Evolutionary conservation across 1,140 invertebrate genomes (phyloP), one percentile per base, ranked within the genome.

Genomic region (Trigoniulus corallinus): DNA sequence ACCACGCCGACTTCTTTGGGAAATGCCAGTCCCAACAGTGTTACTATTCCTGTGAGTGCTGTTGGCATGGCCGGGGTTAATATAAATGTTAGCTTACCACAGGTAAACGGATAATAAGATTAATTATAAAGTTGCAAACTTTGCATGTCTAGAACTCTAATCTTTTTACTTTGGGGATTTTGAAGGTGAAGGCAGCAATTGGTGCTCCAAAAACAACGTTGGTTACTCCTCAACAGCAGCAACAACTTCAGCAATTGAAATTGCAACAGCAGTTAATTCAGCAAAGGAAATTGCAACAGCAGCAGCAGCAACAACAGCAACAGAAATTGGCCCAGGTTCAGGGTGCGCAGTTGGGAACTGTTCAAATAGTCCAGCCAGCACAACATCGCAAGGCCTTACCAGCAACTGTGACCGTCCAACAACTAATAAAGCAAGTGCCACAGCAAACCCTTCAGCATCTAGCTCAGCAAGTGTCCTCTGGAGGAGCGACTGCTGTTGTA

Each of bases 401-500:
- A 1, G 65, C 74, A 1, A 74, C 77, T 1, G 75, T 82, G 63
- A 81, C 79, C 0, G 74, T 85, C 43, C 82, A 85, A 57, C 81
- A 85, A 57, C 73, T 85, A 68, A 67, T 54, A 82, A 83, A 62
- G 68, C 74, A 15, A 43, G 80, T 29, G 69, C 75, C 0, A 66
- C 74, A 1, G 74, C 77, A 1, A 75, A 82, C 79, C 0, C 74
- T 85, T 44, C 82, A 85, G 57, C 81, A 85, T 57, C 73, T 75
- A 42, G 59, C 68, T 3, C 71, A 72, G 53, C 71, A 72, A 52
- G 29, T 52, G 51, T 41, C 51, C 53, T 53, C 47, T 54, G 22
- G 46, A 26, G 46, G 53, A 56, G 47, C 55, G 25, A 12, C 25
- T 12, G 7, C 20, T 7, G 21, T 12, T 10, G 46, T 23, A 3